These are phyloP conservation scores for Oncorhynchus tshawytscha DNA, from an alignment of 2,113 vertebrate genomes.

Conservation along the genomic window DNA sequence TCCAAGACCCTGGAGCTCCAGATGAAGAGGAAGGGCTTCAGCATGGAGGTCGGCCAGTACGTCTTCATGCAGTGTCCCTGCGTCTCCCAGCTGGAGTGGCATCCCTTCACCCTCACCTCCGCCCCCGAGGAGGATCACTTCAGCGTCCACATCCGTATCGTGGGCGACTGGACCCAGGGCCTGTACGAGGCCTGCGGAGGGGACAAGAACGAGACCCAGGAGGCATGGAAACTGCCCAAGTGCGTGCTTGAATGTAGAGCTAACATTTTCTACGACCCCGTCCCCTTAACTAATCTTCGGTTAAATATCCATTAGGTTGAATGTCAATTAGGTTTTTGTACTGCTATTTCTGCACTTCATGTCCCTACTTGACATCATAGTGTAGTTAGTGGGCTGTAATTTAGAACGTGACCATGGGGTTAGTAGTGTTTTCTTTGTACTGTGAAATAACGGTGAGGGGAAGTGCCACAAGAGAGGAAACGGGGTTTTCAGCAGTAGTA, in stretches of 20 bases:
- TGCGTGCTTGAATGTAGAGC: slow-evolving; percentile 56
- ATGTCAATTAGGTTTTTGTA: too few species aligned
- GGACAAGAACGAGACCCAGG: slow-evolving; percentile 84
- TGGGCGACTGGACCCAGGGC: slow-evolving; percentile 93
- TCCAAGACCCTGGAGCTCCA: slow-evolving; percentile 95
- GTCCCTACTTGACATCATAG: neutral
- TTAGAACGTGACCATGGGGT: neutral
- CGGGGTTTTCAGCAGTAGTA: neutral
- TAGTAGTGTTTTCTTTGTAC: neutral
- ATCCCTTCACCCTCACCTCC: slow-evolving; percentile 95
- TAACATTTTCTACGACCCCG: neutral
- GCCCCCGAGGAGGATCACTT: slow-evolving; percentile 96
- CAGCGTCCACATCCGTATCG: slow-evolving; percentile 92
- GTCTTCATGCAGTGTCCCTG: slow-evolving; percentile 90
- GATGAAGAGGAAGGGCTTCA: slow-evolving; percentile 95
- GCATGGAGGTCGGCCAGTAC: slow-evolving; percentile 96
- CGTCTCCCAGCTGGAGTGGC: slow-evolving; percentile 91
- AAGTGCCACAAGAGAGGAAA: neutral
- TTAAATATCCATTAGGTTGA: too few species aligned
- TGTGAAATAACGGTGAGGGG: neutral
- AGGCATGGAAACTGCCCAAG: slow-evolving; percentile 95
- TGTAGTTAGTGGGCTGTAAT: neutral
- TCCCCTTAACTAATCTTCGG: neutral
- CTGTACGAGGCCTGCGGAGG: slow-evolving; percentile 89
- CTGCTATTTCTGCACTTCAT: too few species aligned